phyloP scores from a whole-genome alignment of 2,113 vertebrate species.

The Triplophysa siluroides region DNA sequence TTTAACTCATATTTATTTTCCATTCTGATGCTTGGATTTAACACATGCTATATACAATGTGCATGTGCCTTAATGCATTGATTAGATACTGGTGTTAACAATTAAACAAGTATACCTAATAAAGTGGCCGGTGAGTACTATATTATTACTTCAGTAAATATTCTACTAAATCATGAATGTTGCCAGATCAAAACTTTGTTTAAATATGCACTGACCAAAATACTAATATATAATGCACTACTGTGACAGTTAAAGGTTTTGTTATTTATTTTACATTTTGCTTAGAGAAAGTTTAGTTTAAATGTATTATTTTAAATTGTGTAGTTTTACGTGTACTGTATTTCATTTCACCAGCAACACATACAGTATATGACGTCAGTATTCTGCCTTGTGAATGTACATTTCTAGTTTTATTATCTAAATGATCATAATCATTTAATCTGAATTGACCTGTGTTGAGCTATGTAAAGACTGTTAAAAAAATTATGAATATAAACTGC shows the following conservation, averaged over 20 bases:
- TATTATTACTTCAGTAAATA: background rate
- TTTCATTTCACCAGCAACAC: background rate
- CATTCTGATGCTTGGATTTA: no score
- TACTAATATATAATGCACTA: background rate
- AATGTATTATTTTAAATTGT: no score
- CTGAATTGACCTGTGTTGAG: background rate
- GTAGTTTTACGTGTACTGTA: background rate
- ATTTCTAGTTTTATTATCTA: background rate
- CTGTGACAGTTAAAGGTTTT: background rate
- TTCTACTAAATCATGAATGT: background rate
- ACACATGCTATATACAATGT: no score
- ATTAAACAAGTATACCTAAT: no score
- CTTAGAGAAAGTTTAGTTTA: no score
- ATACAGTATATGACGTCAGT: background rate
- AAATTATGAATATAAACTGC: background rate
- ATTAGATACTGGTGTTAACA: no score
- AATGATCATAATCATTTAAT: background rate
- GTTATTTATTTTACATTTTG: background rate
- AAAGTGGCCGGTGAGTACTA: background rate
- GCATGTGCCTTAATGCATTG: no score
- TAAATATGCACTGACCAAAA: background rate
- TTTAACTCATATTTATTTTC: no score
- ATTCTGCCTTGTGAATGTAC: background rate
- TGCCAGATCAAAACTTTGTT: background rate
- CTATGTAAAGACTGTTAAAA: background rate